These are phyloP conservation scores for Drosophila testacea DNA, from an alignment of 2,888 invertebrate species.

Conservation along the genomic window DNA sequence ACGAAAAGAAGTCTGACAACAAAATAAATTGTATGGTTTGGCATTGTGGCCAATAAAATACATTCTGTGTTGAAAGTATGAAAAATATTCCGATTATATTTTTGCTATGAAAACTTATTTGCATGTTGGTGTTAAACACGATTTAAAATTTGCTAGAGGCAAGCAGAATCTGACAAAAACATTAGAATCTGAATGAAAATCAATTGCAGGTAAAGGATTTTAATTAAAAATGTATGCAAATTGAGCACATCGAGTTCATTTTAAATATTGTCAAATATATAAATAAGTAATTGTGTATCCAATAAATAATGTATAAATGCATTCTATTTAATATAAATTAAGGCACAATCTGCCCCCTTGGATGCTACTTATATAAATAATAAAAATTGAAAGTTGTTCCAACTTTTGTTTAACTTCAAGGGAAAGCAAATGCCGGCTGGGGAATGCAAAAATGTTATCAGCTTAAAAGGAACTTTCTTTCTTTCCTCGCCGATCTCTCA, in stretches of 20 bases:
- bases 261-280: constrained; percentile 1
- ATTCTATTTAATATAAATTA: constrained; percentile 10
- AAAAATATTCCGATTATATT: not conserved
- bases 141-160: not conserved
- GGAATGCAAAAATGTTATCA: constrained; percentile 55
- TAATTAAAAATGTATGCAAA: constrained; percentile 33
- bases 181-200: constrained; percentile 13
- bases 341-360: constrained; percentile 32
- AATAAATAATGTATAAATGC: not conserved
- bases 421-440: constrained; percentile 38
- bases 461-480: constrained; percentile 39
- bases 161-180: constrained; percentile 21
- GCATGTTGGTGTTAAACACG: not conserved
- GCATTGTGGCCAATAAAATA: not conserved
- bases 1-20: not conserved
- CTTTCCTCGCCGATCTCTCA: constrained; percentile 13
- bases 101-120: constrained; percentile 2
- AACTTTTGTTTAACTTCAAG: constrained; percentile 44
- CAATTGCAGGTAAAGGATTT: constrained; percentile 19
- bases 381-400: constrained; percentile 36
- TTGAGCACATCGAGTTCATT: not conserved
- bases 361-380: constrained; percentile 21
- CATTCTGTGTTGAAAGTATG: not conserved
- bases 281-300: not conserved
- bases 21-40: not conserved